A percentile compares a stretch with the other conserved stretches of the same genome.
phyloP scores from a whole-genome alignment of 2,888 invertebrate genomes.

The Psylliodes chrysocephalus region DNA sequence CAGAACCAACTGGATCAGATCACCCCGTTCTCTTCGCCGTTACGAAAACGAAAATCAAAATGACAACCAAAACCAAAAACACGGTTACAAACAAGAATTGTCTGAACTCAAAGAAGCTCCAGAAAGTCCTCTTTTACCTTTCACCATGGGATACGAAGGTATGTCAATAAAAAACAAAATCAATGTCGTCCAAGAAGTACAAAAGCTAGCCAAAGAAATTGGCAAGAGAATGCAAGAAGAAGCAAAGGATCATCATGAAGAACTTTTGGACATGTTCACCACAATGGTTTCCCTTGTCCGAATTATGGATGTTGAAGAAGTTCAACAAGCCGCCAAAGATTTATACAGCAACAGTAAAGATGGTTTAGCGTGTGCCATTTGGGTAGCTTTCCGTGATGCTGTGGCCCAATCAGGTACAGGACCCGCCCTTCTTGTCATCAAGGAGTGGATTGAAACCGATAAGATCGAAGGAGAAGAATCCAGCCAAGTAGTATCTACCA shows the following conservation, averaged over 20 bases:
- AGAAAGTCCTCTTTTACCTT: conserved; percentile 64
- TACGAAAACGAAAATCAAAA: neutral
- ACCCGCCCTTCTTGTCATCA: conserved; percentile 72
- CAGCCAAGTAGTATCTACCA: conserved; percentile 68
- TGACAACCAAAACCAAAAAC: conserved; percentile 38
- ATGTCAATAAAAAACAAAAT: conserved; percentile 59
- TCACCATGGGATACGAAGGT: conserved; percentile 66
- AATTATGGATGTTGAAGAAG: conserved; percentile 71
- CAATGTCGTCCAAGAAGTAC: conserved; percentile 53
- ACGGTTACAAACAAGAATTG: conserved; percentile 52
- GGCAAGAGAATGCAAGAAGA: conserved; percentile 70
- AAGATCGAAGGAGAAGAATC: conserved; percentile 70
- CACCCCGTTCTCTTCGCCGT: conserved; percentile 25
- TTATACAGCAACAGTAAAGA: conserved; percentile 64
- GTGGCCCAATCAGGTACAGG: conserved; percentile 75
- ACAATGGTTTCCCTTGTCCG: conserved; percentile 70
- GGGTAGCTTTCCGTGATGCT: conserved; percentile 74
- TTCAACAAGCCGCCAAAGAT: conserved; percentile 67
- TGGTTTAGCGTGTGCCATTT: conserved; percentile 64
- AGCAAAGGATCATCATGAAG: conserved; percentile 68
- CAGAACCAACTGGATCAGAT: conserved; percentile 12
- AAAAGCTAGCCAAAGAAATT: conserved; percentile 67
- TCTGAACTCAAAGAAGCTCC: conserved; percentile 61
- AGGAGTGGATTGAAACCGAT: conserved; percentile 69
- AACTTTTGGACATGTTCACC: conserved; percentile 73